Evolutionary conservation across 2,888 invertebrate genomes (phyloP).

Genomic region (Thera britannica): DNA sequence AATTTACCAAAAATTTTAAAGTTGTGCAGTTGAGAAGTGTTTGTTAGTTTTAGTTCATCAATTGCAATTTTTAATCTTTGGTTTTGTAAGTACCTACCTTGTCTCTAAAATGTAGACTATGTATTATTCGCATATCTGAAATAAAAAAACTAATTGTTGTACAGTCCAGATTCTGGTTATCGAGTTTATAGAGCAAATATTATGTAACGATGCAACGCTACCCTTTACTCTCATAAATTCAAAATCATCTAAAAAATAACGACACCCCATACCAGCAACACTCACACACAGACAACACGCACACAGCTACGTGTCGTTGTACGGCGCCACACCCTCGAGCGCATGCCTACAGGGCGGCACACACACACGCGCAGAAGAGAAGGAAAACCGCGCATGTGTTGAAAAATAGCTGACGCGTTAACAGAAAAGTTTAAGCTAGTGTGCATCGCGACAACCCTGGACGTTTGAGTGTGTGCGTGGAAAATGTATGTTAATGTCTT

Average conservation of each 20-base stretch:
- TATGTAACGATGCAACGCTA: neutral
- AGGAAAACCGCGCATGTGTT: constrained; percentile 49
- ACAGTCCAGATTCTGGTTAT: neutral
- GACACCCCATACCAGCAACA: constrained; percentile 51
- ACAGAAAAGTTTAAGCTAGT: constrained; percentile 18
- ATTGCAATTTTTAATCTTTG: too few species aligned
- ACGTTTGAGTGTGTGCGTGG: constrained; percentile 58
- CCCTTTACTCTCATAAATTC: neutral
- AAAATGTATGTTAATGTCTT: constrained; percentile 78
- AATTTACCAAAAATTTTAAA: too few species aligned
- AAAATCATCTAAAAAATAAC: constrained; percentile 34
- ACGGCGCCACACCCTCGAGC: constrained; percentile 72
- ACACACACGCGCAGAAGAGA: constrained; percentile 56
- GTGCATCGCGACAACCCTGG: constrained; percentile 46
- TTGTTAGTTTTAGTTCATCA: too few species aligned
- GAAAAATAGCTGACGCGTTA: constrained; percentile 11
- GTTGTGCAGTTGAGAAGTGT: too few species aligned
- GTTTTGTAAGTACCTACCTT: too few species aligned
- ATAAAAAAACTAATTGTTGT: too few species aligned
- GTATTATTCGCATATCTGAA: too few species aligned
- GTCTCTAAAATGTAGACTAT: too few species aligned
- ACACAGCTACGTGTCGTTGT: constrained; percentile 51
- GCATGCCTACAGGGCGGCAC: constrained; percentile 71
- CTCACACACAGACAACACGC: constrained; percentile 41
- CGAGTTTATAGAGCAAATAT: neutral